Evolutionary conservation across 1,140 invertebrate species (phyloP), one percentile per base, ranked within the genome.

Genomic region (Lucilia cuprina): DNA sequence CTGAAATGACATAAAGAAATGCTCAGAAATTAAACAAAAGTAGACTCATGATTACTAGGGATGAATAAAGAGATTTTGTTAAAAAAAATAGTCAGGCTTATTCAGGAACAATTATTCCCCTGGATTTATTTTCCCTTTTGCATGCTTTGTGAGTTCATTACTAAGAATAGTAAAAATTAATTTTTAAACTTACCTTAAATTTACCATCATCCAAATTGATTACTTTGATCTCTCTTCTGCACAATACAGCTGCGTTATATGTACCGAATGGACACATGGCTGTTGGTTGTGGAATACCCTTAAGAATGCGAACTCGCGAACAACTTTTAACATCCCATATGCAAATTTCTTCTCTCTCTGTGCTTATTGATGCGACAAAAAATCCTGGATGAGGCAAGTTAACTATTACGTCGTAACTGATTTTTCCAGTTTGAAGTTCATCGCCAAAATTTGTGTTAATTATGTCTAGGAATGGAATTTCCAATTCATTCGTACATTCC

Each of bases 121-220:
- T n/a, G n/a, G n/a, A n/a, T n/a, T n/a, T n/a, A n/a, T n/a, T n/a
- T n/a, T n/a, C n/a, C n/a, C n/a, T n/a, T n/a, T n/a, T n/a, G n/a
- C n/a, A n/a, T n/a, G n/a, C n/a, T n/a, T n/a, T n/a, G n/a, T n/a
- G n/a, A n/a, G n/a, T n/a, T n/a, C n/a, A n/a, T n/a, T n/a, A n/a
- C n/a, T n/a, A n/a, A n/a, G n/a, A n/a, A n/a, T n/a, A n/a, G n/a
- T n/a, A n/a, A n/a, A n/a, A n/a, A n/a, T n/a, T n/a, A n/a, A n/a
- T n/a, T n/a, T n/a, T 8, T 41, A 13, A 55, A 55, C 17, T 55
- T 65, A 91, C 90, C 89, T 90, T 91, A 65, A 90, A 91, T 86
- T 88, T 92, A 83, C 96, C 96, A 89, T 94, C 93, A 88, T 97
- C 93, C 14, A 97, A 91, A 91, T 97, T 94, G 87, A 96, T 96